phyloP scores from a whole-genome alignment of 2,113 vertebrate genomes.

The Cygnus buccinator region DNA sequence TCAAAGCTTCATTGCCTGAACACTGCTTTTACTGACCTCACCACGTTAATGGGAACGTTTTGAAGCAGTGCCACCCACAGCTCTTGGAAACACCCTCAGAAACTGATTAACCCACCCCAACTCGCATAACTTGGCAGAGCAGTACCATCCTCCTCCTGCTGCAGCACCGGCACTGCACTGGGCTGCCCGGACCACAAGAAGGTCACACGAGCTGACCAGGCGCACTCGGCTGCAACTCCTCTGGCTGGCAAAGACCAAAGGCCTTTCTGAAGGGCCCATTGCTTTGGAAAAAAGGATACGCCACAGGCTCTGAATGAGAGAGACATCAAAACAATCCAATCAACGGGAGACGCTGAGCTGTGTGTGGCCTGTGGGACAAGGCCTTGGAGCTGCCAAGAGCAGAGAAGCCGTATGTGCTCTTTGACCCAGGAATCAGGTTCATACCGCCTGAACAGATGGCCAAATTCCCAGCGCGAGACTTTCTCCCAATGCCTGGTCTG shows the following conservation, averaged over 20 bases:
- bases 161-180: not conserved
- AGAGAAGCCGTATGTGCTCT: not conserved
- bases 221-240: not conserved
- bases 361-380: rapidly evolving
- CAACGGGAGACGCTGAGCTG: not conserved
- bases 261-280: not conserved
- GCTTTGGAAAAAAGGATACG: not conserved
- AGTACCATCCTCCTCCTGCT: not conserved
- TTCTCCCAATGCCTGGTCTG: not conserved
- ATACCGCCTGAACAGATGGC: not conserved
- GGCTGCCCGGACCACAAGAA: not conserved
- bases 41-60: not conserved
- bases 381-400: not conserved
- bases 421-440: not conserved
- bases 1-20: constrained; percentile 21
- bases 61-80: constrained; percentile 18
- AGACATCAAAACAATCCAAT: not conserved
- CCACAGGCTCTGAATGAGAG: not conserved
- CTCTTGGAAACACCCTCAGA: constrained; percentile 56
- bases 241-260: not conserved
- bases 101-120: not conserved
- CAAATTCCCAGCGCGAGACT: not conserved
- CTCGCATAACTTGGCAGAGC: too few species aligned
- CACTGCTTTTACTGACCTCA: constrained; percentile 12
- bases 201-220: not conserved